phyloP scores from a whole-genome alignment of 2,888 invertebrate genomes.

The Calameuta idolon region DNA sequence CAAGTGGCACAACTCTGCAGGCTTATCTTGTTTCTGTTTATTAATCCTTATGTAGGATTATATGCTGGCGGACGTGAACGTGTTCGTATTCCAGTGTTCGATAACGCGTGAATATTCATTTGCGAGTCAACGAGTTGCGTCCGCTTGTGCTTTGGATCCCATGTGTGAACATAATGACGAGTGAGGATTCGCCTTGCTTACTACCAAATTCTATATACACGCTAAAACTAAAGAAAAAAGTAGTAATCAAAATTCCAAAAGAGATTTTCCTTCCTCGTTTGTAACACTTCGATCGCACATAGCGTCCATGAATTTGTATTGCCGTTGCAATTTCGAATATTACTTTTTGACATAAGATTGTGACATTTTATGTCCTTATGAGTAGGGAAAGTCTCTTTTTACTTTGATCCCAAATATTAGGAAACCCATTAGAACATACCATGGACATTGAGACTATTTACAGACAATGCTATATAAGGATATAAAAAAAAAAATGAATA shows the following conservation, averaged over 20 bases:
- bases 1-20: conserved; percentile 6
- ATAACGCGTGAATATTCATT: not conserved
- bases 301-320: not conserved
- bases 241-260: not conserved
- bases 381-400: conserved; percentile 4
- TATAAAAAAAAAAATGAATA: conserved; percentile 28
- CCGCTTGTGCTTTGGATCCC: not conserved
- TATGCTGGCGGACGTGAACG: not conserved
- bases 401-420: conserved; percentile 2
- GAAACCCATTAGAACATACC: conserved; percentile 25
- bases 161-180: conserved; percentile 2
- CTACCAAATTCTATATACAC: conserved; percentile 7
- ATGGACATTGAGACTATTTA: conserved; percentile 31
- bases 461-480: conserved; percentile 16
- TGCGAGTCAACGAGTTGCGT: not conserved
- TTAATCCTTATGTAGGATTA: not conserved
- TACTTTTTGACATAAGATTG: not conserved
- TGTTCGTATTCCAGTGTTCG: not conserved
- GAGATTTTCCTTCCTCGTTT: not conserved
- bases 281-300: not conserved
- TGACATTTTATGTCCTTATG: not conserved
- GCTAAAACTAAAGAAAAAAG: not conserved
- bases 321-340: not conserved
- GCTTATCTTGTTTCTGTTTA: not conserved
- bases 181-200: not conserved